Evolutionary conservation across 2,888 invertebrate species (phyloP), one percentile per base, ranked within the genome.

Genomic region (Smittia aterrima): DNA sequence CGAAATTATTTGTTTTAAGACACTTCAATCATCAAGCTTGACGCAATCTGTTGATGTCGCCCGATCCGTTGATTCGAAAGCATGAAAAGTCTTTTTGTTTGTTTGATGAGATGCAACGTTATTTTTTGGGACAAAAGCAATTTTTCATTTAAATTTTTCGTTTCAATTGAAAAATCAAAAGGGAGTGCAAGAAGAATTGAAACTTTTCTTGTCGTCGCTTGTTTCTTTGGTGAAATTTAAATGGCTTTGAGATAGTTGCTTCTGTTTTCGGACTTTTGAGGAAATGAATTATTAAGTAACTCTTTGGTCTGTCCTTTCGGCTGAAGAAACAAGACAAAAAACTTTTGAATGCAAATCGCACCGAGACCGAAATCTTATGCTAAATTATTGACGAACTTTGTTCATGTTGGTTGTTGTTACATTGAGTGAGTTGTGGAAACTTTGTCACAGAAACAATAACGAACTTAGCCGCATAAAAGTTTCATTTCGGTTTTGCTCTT

Each of bases 221-320:
- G 38, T 7, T 38, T 38, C 9, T 47, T 47, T 47, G 47, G 47
- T 47, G 47, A 47, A 47, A 47, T 47, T 47, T 16, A 7, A 47
- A 47, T 47, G 47, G 11, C 38, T 38, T 38, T 47, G 4, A 13
- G 47, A 7, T 47, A 47, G 47, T 20, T 66, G 11, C 66, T 66
- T 32, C 7, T 66, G 32, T 66, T n/a, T n/a, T 25, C 25, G 24
- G 22, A 9, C 13, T n/a, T n/a, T 47, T 16, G 13, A 47, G 27
- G 38, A 66, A 32, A 66, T 66, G 66, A 32, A 66, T 66, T 66
- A 66, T 38, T 47, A n/a, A 38, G 6, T 38, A 38, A 38, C 62
- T 62, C 20, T 24, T 62, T 7, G n/a, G n/a, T n/a, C n/a, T n/a
- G n/a, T n/a, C n/a, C n/a, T n/a, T n/a, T n/a, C n/a, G n/a, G n/a